Conservation (phyloP, 2,888 invertebrate species). For the Agonopterix alstromeriana region DNA sequence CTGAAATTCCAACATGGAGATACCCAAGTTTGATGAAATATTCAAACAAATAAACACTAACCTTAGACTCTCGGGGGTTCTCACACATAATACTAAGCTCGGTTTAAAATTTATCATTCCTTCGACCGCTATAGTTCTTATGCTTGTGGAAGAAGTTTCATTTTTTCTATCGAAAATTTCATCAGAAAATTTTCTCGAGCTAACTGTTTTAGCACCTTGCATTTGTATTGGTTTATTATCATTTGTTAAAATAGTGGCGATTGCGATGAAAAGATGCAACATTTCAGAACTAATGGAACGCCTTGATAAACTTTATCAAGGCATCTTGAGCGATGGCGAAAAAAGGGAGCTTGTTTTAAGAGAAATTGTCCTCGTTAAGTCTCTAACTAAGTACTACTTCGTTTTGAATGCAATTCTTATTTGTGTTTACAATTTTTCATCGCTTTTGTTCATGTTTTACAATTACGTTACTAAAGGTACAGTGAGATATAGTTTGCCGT, state of each 20-base stretch:
- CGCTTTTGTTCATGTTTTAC: slow-evolving; percentile 37
- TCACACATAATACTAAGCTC: slow-evolving; percentile 26
- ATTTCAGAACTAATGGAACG: slow-evolving; percentile 31
- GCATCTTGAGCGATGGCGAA: slow-evolving; percentile 23
- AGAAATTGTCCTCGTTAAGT: slow-evolving; percentile 32
- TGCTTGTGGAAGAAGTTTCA: slow-evolving; percentile 26
- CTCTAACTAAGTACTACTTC: slow-evolving; percentile 46
- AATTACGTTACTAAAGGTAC: slow-evolving; percentile 28
- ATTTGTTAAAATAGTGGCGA: slow-evolving; percentile 28
- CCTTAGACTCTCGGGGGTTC: slow-evolving; percentile 40
- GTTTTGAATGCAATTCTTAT: slow-evolving; percentile 45
- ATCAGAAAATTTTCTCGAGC: slow-evolving; percentile 39
- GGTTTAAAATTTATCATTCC: slow-evolving; percentile 27
- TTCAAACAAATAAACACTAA: slow-evolving; percentile 39
- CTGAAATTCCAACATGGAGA: slow-evolving; percentile 20
- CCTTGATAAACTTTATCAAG: slow-evolving; percentile 29
- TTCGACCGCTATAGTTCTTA: slow-evolving; percentile 18
- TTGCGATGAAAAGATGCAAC: slow-evolving; percentile 14
- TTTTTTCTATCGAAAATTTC: slow-evolving; percentile 42
- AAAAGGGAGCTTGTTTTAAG: slow-evolving; percentile 27
- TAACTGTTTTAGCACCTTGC: slow-evolving; percentile 48
- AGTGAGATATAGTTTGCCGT: slow-evolving; percentile 38
- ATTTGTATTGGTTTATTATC: slow-evolving; percentile 38
- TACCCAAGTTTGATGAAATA: slow-evolving; percentile 40
- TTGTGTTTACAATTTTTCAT: slow-evolving; percentile 50